Conservation (phyloP, 2,888 invertebrate species). For the Drosophila cognata region DNA sequence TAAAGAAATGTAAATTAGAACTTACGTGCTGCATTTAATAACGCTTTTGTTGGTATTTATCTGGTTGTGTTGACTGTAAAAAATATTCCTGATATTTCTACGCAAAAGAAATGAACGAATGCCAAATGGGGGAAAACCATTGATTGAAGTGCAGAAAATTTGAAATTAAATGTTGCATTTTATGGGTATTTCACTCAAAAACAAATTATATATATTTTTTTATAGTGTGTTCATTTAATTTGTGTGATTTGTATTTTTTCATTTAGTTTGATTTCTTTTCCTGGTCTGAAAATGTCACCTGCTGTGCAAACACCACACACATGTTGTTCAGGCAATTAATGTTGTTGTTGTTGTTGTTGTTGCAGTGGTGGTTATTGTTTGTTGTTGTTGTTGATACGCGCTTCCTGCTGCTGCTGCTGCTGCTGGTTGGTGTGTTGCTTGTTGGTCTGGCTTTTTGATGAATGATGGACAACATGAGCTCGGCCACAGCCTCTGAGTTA, state of each 20-base stretch:
- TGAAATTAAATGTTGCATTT: not conserved
- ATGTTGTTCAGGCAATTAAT: constrained; percentile 28
- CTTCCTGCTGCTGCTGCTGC: constrained; percentile 31
- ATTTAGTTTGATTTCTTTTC: constrained; percentile 67
- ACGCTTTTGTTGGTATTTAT: not conserved
- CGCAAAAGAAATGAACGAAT: not conserved
- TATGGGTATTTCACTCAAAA: not conserved
- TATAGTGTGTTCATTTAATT: constrained; percentile 3
- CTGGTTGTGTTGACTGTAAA: not conserved
- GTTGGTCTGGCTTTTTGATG: constrained; percentile 63
- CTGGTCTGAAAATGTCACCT: constrained; percentile 79
- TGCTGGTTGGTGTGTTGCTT: constrained; percentile 15
- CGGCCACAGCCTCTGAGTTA: constrained; percentile 11
- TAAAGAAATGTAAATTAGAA: not conserved
- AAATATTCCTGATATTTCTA: not conserved
- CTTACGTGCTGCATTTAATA: not conserved
- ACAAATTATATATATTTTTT: not conserved
- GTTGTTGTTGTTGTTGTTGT: constrained; percentile 13
- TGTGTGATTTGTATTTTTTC: constrained; percentile 20
- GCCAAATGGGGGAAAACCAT: not conserved
- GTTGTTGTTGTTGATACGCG: constrained; percentile 8
- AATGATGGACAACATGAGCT: constrained; percentile 69
- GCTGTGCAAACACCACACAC: constrained; percentile 75
- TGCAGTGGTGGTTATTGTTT: constrained; percentile 10
- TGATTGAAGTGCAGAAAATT: not conserved